Evolutionary conservation across 1,140 invertebrate species (phyloP).

Genomic region (Panonychus citri): DNA sequence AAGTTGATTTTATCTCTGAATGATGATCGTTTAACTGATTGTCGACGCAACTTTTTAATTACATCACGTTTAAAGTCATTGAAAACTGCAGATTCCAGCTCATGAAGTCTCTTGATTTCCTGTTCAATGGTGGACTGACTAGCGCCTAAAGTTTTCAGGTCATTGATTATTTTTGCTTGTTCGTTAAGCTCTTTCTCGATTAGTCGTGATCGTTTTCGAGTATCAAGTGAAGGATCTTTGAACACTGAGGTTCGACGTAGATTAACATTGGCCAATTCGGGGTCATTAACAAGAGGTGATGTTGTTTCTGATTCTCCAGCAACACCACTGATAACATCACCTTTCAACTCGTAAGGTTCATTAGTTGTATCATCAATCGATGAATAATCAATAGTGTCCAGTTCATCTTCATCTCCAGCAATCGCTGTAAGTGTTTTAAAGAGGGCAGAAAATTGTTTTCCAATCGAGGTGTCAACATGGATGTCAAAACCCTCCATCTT

Average conservation of each 20-base stretch:
- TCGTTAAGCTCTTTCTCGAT: conserved; percentile 94
- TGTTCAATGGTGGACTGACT: conserved; percentile 71
- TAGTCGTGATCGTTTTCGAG: conserved; percentile 66
- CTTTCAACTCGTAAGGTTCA: conserved; percentile 7
- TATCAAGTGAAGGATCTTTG: conserved; percentile 58
- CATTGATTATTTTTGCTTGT: conserved; percentile 77
- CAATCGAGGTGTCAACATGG: conserved; percentile 81
- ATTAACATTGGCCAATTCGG: not conserved
- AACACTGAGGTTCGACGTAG: conserved; percentile 51
- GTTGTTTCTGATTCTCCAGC: not conserved
- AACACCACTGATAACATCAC: not conserved
- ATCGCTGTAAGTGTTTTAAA: conserved; percentile 84
- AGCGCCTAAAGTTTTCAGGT: conserved; percentile 56
- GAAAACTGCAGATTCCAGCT: conserved; percentile 71
- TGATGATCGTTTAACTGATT: conserved; percentile 37
- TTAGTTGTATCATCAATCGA: conserved; percentile 9
- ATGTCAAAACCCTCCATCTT: conserved; percentile 98
- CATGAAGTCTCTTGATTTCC: conserved; percentile 66
- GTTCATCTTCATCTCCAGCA: conserved; percentile 34
- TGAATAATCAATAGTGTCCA: conserved; percentile 9
- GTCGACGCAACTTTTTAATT: conserved; percentile 59
- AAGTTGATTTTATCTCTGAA: not conserved
- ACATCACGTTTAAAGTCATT: conserved; percentile 52
- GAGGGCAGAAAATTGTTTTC: conserved; percentile 74
- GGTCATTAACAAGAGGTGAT: not conserved